Percentiles rank a stretch among this genome's conserved stretches.
Evolutionary conservation across 1,140 invertebrate species (phyloP).

Genomic region (Caerostris darwini): DNA sequence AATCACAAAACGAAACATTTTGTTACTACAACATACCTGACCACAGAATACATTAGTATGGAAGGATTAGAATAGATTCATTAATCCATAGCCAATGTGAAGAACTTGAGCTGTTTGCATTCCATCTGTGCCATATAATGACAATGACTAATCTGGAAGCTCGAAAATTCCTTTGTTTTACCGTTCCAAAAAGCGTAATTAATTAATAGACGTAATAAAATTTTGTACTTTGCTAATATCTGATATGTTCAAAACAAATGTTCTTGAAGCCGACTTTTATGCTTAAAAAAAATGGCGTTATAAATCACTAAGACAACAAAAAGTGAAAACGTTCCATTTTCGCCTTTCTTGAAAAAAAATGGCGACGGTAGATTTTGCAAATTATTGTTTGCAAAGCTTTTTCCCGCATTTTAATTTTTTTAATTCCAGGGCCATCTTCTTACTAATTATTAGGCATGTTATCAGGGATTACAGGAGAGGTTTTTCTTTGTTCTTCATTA

Average conservation of each 20-base stretch:
- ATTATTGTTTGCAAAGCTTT: slow-evolving; percentile 36
- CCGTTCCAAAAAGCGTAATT: background rate
- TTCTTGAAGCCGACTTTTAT: background rate
- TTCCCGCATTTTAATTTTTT: too few species aligned
- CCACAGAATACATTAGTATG: too few species aligned
- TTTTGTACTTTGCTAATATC: background rate
- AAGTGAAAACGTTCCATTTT: background rate
- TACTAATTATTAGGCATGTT: too few species aligned
- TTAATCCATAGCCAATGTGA: background rate
- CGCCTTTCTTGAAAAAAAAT: background rate
- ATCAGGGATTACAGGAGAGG: too few species aligned
- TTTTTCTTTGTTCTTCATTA: too few species aligned
- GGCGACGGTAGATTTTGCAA: slow-evolving; percentile 20
- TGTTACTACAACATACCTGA: too few species aligned
- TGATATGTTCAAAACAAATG: background rate
- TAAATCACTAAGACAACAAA: slow-evolving; percentile 28
- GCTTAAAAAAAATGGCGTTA: background rate
- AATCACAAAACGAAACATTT: too few species aligned
- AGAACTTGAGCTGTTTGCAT: background rate
- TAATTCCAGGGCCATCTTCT: too few species aligned
- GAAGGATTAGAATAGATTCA: background rate
- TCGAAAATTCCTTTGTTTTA: background rate
- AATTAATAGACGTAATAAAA: background rate
- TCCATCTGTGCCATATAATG: background rate
- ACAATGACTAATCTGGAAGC: background rate